Conservation (phyloP, 2,888 invertebrate species). For the Platycheirus albimanus region DNA sequence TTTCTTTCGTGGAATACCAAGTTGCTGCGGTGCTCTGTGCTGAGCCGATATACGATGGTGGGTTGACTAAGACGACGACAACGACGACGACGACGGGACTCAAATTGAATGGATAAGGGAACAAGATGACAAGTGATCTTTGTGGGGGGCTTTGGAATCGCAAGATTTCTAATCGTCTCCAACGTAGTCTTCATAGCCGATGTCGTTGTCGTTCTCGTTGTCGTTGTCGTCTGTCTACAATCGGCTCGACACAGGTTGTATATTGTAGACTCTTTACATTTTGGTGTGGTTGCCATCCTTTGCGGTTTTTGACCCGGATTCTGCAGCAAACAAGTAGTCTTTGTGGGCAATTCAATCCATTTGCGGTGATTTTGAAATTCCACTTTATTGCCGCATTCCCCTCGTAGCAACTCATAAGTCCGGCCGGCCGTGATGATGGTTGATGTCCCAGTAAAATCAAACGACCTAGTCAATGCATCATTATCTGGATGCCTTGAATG, state of each 20-base stretch:
- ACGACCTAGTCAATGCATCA: constrained; percentile 62
- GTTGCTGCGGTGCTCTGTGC: too few relatives aligned
- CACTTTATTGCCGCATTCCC: background rate
- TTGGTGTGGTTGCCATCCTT: constrained; percentile 60
- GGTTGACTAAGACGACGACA: constrained; percentile 13
- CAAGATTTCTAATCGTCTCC: constrained; percentile 63
- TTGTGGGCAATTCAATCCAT: constrained; percentile 48
- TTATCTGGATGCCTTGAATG: constrained; percentile 54
- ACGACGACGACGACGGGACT: constrained; percentile 40
- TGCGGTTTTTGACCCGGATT: constrained; percentile 69
- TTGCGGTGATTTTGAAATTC: constrained; percentile 54
- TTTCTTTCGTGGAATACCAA: constrained; percentile 71
- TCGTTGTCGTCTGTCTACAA: constrained; percentile 4
- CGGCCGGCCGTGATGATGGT: background rate
- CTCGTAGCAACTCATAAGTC: constrained; percentile 16
- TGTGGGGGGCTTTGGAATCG: constrained; percentile 40
- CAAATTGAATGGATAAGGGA: constrained; percentile 65
- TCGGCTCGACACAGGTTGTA: background rate
- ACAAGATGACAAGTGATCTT: constrained; percentile 71
- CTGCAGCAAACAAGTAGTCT: constrained; percentile 17
- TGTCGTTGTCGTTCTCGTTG: background rate
- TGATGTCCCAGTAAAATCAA: constrained; percentile 61
- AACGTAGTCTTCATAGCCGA: too few relatives aligned
- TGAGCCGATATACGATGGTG: constrained; percentile 17
- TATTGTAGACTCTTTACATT: constrained; percentile 16